A percentile compares a stretch with the other conserved stretches of the same genome.
Evolutionary conservation across 2,797 vertebrate genomes (phyloP).

Genomic region (Erpetoichthys calabaricus): DNA sequence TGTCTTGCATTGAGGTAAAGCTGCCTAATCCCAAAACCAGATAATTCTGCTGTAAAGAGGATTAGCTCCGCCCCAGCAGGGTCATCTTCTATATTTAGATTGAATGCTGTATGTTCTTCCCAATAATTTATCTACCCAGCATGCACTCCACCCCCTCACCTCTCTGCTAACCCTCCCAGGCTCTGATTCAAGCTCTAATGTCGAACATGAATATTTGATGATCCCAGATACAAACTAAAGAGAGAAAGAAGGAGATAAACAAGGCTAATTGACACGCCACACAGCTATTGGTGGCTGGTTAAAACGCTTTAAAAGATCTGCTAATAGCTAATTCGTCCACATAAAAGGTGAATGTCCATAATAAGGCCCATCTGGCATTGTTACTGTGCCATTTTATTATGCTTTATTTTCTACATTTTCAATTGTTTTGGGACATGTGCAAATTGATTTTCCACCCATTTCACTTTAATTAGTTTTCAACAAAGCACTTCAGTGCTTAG

Average conservation of each 20-base stretch:
- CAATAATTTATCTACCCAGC: conserved; percentile 20
- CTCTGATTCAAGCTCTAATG: conserved; percentile 1
- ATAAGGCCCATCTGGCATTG: too few species aligned
- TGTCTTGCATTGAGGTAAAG: conserved; percentile 53
- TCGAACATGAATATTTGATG: conserved; percentile 10
- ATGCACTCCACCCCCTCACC: conserved; percentile 20
- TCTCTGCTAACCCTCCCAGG: conserved; percentile 2
- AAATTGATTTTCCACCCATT: too few species aligned
- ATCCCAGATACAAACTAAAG: not conserved
- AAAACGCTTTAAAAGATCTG: conserved; percentile 1
- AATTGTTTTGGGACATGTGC: too few species aligned
- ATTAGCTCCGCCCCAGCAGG: conserved; percentile 72
- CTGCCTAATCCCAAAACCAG: conserved; percentile 71
- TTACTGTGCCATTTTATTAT: too few species aligned
- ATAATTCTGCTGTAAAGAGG: conserved; percentile 78
- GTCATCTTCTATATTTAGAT: conserved; percentile 78
- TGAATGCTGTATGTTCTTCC: conserved; percentile 17
- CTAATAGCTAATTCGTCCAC: not conserved
- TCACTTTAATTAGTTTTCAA: too few species aligned
- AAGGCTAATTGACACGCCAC: conserved; percentile 3
- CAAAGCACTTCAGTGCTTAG: too few species aligned
- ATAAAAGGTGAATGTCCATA: not conserved
- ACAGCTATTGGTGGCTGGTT: not conserved
- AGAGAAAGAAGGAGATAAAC: not conserved
- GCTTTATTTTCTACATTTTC: too few species aligned